These are phyloP conservation scores for Cephalopholis sonnerati DNA, from an alignment of 2,113 vertebrate species.

Conservation along the genomic window DNA sequence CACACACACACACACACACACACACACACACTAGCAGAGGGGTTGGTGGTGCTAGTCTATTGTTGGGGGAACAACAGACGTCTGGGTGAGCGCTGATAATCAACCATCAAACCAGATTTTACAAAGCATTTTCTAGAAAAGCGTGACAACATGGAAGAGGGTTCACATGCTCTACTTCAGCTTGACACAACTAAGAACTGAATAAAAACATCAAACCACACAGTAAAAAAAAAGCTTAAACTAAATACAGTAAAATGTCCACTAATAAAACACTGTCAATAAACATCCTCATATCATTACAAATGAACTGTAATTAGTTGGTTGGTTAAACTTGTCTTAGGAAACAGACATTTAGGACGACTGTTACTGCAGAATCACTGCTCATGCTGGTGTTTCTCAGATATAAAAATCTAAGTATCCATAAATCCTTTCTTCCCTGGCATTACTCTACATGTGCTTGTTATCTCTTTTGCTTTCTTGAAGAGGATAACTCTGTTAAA, in stretches of 20 bases:
- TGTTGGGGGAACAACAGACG: constrained; percentile 79
- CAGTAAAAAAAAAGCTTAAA: constrained; percentile 7
- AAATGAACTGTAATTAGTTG: not conserved
- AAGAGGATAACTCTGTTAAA: not conserved
- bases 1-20: constrained; percentile 18
- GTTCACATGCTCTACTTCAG: constrained; percentile 39
- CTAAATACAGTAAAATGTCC: not conserved
- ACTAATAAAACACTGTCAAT: not conserved
- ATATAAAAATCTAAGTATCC: not conserved
- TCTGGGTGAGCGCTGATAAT: constrained; percentile 81
- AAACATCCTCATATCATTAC: not conserved
- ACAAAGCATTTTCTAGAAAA: constrained; percentile 64
- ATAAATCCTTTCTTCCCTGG: not conserved
- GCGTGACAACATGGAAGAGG: constrained; percentile 51
- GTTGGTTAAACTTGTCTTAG: not conserved
- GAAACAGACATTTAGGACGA: not conserved
- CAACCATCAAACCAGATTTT: constrained; percentile 79
- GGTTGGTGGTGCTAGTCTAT: constrained; percentile 68
- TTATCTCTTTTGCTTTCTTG: not conserved
- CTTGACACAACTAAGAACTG: constrained; percentile 3
- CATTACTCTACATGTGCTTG: not conserved
- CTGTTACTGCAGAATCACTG: not conserved
- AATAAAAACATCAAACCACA: constrained; percentile 26
- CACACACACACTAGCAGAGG: not conserved
- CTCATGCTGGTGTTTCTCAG: not conserved